phyloP scores from a whole-genome alignment of 2,888 invertebrate species.

The Serrognathus titanus region DNA sequence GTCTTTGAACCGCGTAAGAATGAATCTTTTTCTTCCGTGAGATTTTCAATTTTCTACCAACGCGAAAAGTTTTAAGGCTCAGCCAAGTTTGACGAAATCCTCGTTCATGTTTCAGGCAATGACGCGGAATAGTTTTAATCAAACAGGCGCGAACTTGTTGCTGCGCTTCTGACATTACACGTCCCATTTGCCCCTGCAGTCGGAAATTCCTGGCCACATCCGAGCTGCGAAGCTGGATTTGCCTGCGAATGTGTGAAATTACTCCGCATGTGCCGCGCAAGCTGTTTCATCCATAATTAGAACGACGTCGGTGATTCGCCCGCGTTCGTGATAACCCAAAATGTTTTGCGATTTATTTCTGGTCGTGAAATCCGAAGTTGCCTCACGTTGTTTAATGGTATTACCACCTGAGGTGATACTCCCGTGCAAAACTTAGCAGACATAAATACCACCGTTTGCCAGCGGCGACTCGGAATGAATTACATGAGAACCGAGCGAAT shows the following conservation, averaged over 20 bases:
- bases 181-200: slow-evolving; percentile 30
- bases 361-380: too few species aligned
- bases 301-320: too few species aligned
- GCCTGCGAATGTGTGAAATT: slow-evolving; percentile 32
- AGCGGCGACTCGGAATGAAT: slow-evolving; percentile 4
- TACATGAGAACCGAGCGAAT: neutral
- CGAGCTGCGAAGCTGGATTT: slow-evolving; percentile 29
- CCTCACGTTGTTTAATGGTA: too few species aligned
- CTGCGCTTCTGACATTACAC: slow-evolving; percentile 29
- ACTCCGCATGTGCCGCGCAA: slow-evolving; percentile 21
- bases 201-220: slow-evolving; percentile 33
- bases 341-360: too few species aligned
- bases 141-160: slow-evolving; percentile 26
- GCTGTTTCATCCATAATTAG: neutral
- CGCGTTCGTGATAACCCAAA: too few species aligned
- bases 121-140: neutral
- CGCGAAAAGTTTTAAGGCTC: too few species aligned
- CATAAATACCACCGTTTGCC: neutral
- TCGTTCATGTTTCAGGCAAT: neutral
- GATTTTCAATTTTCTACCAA: too few species aligned
- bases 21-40: too few species aligned
- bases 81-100: too few species aligned
- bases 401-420: too few species aligned
- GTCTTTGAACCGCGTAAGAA: too few species aligned
- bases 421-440: too few species aligned